Evolutionary conservation across 2,113 vertebrate species (phyloP), one percentile per base, ranked within the genome.

Genomic region (Indicator indicator): DNA sequence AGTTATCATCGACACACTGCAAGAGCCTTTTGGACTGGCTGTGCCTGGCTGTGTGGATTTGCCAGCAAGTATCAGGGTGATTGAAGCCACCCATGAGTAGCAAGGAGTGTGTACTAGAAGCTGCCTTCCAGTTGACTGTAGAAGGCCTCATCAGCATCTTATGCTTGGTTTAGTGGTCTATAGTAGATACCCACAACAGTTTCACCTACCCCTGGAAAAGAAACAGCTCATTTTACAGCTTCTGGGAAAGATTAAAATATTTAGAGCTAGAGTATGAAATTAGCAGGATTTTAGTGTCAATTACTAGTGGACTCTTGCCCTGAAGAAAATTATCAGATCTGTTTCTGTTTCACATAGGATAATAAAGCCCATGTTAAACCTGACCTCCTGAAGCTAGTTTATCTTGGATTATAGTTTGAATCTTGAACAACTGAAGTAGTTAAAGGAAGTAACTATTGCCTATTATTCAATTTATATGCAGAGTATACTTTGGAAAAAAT

Each of bases 321-420:
- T 64, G 56, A 83, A 93, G 70, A 95, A 96, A 95, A 70, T 50
- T 73, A 86, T 80, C 86, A 73, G 33, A 21, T 71, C 60, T 72
- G n/a, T 73, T 78, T 84, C 85, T 88, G 36, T 88, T 95, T 94
- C 90, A 84, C 4, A 5, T 72, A 44, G 56, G 20, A 89, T 89
- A 93, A 67, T 89, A 94, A 96, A 89, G 86, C 27, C 23, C 52
- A 80, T 46, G 92, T 82, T 75, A 84, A 93, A 91, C 20, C 36
- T 94, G 79, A 94, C 69, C 86, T 96, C 90, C 80, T 90, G 77
- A 86, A 89, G 76, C 93, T 94, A 92, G 93, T 97, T 97, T 97
- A 83, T 88, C 84, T 97, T 96, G 78, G 93, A 93, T 93, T 94
- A 95, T 63, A 92, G 79, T 89, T 91, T 83, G 70, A 93, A 86